phyloP scores from a whole-genome alignment of 2,797 vertebrate genomes.

The Lagocephalus sceleratus region DNA sequence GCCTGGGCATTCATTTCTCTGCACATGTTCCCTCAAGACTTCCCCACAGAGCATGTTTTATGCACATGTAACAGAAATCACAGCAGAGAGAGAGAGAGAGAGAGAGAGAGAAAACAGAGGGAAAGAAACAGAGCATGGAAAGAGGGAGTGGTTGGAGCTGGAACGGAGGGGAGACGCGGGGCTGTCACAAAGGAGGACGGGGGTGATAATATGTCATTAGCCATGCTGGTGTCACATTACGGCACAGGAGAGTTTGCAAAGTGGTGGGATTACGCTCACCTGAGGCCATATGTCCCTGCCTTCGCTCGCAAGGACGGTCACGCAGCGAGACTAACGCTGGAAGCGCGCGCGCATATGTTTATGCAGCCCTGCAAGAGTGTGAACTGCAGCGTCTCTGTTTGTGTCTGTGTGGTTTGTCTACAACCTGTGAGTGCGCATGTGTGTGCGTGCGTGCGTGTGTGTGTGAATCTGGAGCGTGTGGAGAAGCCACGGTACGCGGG shows the following conservation, averaged over 20 bases:
- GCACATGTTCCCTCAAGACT: constrained; percentile 38
- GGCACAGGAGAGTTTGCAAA: constrained; percentile 51
- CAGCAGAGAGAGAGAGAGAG: constrained; percentile 14
- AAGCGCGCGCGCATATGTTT: constrained; percentile 13
- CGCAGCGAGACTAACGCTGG: constrained; percentile 41
- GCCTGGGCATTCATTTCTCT: constrained; percentile 12
- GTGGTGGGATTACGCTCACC: constrained; percentile 60
- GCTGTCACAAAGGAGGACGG: constrained; percentile 1
- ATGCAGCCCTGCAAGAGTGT: not conserved
- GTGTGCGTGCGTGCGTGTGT: not conserved
- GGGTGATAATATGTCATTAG: constrained; percentile 47
- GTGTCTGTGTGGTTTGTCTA: constrained; percentile 5
- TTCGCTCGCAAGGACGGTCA: constrained; percentile 59
- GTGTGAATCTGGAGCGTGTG: constrained; percentile 4
- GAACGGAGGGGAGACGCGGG: not conserved
- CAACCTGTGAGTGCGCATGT: not conserved
- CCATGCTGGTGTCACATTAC: constrained; percentile 56
- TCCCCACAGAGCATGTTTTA: constrained; percentile 43
- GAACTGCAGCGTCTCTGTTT: not conserved
- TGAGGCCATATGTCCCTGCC: constrained; percentile 33
- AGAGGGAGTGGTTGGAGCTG: constrained; percentile 8
- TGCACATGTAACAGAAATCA: constrained; percentile 40
- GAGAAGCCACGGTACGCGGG: constrained; percentile 11
- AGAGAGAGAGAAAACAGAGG: constrained; percentile 11
- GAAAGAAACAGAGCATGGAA: constrained; percentile 31